Base-by-base conservation (phyloP, 2,113 vertebrate species). In the Nycticorax nycticorax region DNA sequence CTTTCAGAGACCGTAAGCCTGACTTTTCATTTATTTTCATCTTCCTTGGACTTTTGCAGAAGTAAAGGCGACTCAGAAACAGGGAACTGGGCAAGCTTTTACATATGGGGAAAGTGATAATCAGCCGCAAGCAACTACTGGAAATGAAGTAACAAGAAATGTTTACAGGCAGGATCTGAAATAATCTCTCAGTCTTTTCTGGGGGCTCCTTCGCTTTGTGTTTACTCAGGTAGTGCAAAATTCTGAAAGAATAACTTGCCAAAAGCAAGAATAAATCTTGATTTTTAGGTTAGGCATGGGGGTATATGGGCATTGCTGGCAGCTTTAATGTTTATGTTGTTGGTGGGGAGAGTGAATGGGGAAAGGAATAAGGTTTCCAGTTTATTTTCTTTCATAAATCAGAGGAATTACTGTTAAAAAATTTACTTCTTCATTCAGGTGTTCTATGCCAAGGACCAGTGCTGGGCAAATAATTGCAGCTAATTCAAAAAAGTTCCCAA, bases 1-100 rank as follows among this genome's bases (percentile, higher is more conserved):
- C 75, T 97, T 84, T 84, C 89, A 71, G 74, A 75, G 35, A 93
- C 17, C 48, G 10, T 68, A 50, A 92, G 30, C 39, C 30, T 81
- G 50, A 79, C 33, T 92, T 91, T 37, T 91, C 74, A 71, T 85
- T 81, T 59, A 50, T 95, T 96, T 93, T 87, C 41, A 27, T 92
- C n/a, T 91, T 92, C 22, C 47, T 77, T 93, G 47, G 62, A 82
- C 11, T 64, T 92, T 69, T 93, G 37, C 45, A 92, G 59, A 86
- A 76, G 47, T 43, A 43, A 92, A 90, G 28, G 21, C 2, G 0
- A 66, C 55, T 80, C 43, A 92, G 50, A 88, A 96, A 96, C 17
- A 63, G 33, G 20, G 43, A 59, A 76, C 55, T 71, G 79, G 56
- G 26, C 22, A 83, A 60, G 32, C 35, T 77, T 90, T 92, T 78